Evolutionary conservation across 1,140 invertebrate species (phyloP).

Genomic region (Antheraea pernyi): DNA sequence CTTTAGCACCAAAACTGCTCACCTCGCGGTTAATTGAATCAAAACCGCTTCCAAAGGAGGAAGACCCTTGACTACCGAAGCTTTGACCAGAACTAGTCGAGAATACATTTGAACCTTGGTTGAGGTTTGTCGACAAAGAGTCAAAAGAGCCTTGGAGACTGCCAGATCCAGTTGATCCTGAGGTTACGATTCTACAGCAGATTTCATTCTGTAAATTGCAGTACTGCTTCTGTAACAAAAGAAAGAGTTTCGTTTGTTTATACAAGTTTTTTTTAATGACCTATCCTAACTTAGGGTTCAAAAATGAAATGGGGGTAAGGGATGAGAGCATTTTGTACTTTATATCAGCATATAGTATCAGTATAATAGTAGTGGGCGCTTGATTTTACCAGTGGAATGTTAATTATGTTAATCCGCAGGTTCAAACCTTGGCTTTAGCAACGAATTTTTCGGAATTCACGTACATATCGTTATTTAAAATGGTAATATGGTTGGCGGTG

Average conservation of each 20-base stretch:
- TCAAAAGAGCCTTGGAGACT: constrained; percentile 42
- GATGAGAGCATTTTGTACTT: too few relatives aligned
- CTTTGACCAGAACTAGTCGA: constrained; percentile 32
- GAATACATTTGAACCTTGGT: neutral
- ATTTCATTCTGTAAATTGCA: constrained; percentile 72
- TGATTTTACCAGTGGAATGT: too few relatives aligned
- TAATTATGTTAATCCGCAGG: too few relatives aligned
- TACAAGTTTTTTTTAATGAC: neutral
- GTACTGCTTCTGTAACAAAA: constrained; percentile 74
- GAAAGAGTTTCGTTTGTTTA: constrained; percentile 12
- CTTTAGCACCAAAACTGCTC: constrained; percentile 8
- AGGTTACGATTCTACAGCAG: constrained; percentile 71
- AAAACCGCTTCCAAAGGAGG: neutral
- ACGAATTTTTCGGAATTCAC: too few relatives aligned
- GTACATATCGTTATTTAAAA: too few relatives aligned
- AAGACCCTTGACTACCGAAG: constrained; percentile 15
- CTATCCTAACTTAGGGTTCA: too few relatives aligned
- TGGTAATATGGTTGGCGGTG: too few relatives aligned
- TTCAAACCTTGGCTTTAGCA: too few relatives aligned
- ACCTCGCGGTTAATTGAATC: neutral
- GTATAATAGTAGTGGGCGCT: too few relatives aligned
- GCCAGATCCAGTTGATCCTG: constrained; percentile 28
- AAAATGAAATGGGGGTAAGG: too few relatives aligned
- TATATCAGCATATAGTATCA: too few relatives aligned
- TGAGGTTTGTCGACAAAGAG: constrained; percentile 25